A percentile compares a stretch with the other conserved stretches of the same genome.
Conservation (phyloP, 2,797 vertebrate genomes). For the Sebastes variabilis region DNA sequence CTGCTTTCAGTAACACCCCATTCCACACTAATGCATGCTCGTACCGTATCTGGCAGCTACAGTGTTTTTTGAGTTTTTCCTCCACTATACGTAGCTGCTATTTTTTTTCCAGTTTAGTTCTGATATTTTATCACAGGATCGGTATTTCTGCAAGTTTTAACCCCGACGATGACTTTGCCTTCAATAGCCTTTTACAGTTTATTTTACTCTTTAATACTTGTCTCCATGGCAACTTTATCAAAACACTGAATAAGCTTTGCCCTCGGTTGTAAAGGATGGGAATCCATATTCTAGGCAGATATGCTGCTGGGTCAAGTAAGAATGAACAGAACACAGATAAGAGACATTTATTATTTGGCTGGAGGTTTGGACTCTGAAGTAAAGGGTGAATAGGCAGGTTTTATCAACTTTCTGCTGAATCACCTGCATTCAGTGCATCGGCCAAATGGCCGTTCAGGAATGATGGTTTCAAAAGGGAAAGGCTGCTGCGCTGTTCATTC, state of each 20-base stretch:
- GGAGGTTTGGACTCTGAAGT: not conserved
- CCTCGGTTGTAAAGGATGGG: not conserved
- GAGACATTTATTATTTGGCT: not conserved
- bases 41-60: not conserved
- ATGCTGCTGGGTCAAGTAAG: not conserved
- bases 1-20: not conserved
- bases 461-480: not conserved
- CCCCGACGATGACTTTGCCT: not conserved
- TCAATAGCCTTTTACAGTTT: not conserved
- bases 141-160: not conserved
- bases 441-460: slow-evolving; percentile 3
- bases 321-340: slow-evolving; percentile 1
- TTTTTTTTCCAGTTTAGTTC: too few relatives aligned
- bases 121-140: slow-evolving; percentile 4
- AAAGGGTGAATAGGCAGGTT: not conserved
- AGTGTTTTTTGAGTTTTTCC: not conserved
- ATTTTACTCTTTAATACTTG: slow-evolving; percentile 1
- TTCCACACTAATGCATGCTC: not conserved
- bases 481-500: not conserved
- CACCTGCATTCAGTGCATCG: not conserved
- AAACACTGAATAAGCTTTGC: not conserved
- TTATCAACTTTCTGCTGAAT: slow-evolving; percentile 13
- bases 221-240: not conserved
- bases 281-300: not conserved
- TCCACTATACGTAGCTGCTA: too few relatives aligned